A percentile compares a stretch with the other conserved stretches of the same genome.
Evolutionary conservation across 2,888 invertebrate genomes (phyloP).

Genomic region (Aelia acuminata): DNA sequence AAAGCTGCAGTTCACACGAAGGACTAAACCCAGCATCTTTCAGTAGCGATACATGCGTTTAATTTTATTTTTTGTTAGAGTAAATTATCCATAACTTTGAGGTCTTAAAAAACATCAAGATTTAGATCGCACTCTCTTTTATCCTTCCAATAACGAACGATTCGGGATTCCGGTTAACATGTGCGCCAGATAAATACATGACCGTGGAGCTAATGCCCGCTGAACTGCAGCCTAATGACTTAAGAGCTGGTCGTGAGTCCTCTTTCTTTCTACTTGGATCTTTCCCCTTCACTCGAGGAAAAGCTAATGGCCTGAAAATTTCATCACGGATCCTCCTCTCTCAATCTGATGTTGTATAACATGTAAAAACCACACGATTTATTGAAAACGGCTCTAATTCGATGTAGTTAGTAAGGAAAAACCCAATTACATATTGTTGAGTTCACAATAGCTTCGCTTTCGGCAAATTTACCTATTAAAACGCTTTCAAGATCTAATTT

Average conservation of each 20-base stretch:
- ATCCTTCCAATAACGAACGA: background rate
- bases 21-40: too few relatives aligned
- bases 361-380: background rate
- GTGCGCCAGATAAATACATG: background rate
- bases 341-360: background rate
- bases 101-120: too few relatives aligned
- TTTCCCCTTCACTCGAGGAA: background rate
- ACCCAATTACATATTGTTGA: too few relatives aligned
- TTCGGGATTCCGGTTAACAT: background rate
- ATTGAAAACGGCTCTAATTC: too few relatives aligned
- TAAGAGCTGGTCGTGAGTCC: background rate
- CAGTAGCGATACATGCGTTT: too few relatives aligned
- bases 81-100: too few relatives aligned
- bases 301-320: constrained; percentile 27
- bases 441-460: too few relatives aligned
- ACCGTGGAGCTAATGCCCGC: background rate
- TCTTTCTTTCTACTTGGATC: background rate
- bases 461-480: too few relatives aligned
- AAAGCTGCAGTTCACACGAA: too few relatives aligned
- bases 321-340: background rate
- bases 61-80: too few relatives aligned
- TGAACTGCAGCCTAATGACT: constrained; percentile 23
- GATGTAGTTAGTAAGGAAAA: too few relatives aligned
- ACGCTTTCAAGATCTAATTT: too few relatives aligned
- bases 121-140: background rate